Evolutionary conservation across 2,888 invertebrate genomes (phyloP), one percentile per base, ranked within the genome.

Genomic region (Lycaena phlaeas): DNA sequence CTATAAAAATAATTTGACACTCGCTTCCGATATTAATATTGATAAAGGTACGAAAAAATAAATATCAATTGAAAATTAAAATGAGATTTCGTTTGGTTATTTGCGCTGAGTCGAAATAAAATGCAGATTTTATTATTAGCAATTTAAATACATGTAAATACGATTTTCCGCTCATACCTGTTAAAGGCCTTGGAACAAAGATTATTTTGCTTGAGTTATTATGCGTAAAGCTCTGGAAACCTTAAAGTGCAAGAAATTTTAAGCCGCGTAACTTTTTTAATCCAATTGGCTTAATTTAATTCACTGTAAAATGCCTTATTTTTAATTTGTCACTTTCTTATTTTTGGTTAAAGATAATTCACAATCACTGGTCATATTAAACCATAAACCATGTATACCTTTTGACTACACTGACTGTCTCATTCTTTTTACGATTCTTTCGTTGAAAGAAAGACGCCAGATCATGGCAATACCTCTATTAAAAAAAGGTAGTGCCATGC

Each of bases 161-260:
- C 48, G 54, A 59, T 60, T 62, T 61, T 45, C 53, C 52, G 55
- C 56, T 51, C 49, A 54, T 57, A 56, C 52, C 51, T 52, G 36
- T 43, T 45, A 36, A 54, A 54, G 50, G 54, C 53, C 42, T 51
- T 43, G 49, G 51, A 56, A 56, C 52, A 50, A 43, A 57, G 61
- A 67, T 67, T 67, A 62, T 59, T 61, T 56, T 54, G 61, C 60
- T 64, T 54, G 53, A 64, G 51, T 61, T 62, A 52, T 51, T 51
- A 57, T 57, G 56, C 57, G 56, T 55, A 53, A 60, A 62, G 60
- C 60, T 61, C 53, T 48, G 53, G 34, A 36, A 18, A 7, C 12
- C 4, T 11, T 6, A 31, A n/a, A 10, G 34, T 11, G 34, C 9
- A 22, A 34, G 14, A 34, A 18, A 9, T 34, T 22, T 22, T 22